Evolutionary conservation across 2,888 invertebrate species (phyloP), one percentile per base, ranked within the genome.

Genomic region (Patella pellucida): DNA sequence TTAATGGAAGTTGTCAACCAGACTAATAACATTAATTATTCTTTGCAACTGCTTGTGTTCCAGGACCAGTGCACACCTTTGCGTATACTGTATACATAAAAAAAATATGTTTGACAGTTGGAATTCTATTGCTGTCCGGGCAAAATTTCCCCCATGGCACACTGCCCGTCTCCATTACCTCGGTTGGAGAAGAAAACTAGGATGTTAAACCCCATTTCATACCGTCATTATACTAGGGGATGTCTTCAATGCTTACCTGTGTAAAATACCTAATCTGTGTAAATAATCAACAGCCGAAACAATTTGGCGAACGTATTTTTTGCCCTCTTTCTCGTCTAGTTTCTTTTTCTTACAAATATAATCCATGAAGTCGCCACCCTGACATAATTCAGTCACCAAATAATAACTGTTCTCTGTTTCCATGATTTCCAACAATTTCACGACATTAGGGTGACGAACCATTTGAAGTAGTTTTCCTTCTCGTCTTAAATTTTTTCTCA

Each of bases 341-440:
- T 83, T 80, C 79, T 86, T 85, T 75, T 83, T 84, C 76, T 82
- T 83, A 71, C 87, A 88, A 76, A 90, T 90, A 79, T 88, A 86
- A 77, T 89, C 89, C 89, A 90, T 89, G 31, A 90, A 82, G 81
- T 90, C 90, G 0, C 90, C 90, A 3, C 90, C 90, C 27, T 74
- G 73, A 80, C 90, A 90, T 52, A 89, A 80, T 78, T 90, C 90
- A 3, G 87, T 88, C 23, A 90, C 90, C 56, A 90, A 85, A 79
- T 90, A 90, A 80, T 90, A 90, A 73, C 87, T 86, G 79, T 90
- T 88, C 80, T 90, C 89, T 7, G 91, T 90, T 78, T 91, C 91
- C 89, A 91, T 88, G 11, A 90, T 85, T 76, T 91, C 91, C 54
- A 86, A 81, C 19, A 91, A 80, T 67, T 89, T 87, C 68, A 90